Evolutionary conservation across 2,888 invertebrate genomes (phyloP).

Genomic region (Netelia fuscicornis): DNA sequence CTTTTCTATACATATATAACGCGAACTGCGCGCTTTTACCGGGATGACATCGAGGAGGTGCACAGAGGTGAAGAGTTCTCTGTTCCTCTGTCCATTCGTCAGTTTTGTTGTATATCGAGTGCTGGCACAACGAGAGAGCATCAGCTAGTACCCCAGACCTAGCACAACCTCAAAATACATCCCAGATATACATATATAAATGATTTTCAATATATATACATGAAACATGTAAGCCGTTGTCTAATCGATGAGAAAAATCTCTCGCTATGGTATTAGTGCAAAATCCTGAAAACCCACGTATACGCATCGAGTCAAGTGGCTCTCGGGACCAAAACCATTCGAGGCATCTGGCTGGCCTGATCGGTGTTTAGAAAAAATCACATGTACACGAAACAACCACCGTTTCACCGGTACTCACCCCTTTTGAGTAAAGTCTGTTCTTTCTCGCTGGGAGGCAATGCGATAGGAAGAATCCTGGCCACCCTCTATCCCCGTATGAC

Average conservation of each 20-base stretch:
- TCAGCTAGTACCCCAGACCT: slow-evolving; percentile 33
- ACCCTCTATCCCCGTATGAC: neutral
- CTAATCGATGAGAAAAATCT: slow-evolving; percentile 44
- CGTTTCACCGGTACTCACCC: neutral
- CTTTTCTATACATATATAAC: neutral
- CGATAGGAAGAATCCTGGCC: slow-evolving; percentile 11
- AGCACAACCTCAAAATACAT: slow-evolving; percentile 10
- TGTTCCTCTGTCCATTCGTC: slow-evolving; percentile 77
- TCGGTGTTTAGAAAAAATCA: slow-evolving; percentile 83
- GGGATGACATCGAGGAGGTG: slow-evolving; percentile 69
- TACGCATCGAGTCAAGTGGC: slow-evolving; percentile 80
- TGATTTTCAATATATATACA: too few relatives aligned
- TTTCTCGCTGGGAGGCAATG: slow-evolving; percentile 5
- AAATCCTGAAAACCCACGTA: slow-evolving; percentile 74
- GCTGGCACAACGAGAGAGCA: slow-evolving; percentile 71
- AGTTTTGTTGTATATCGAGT: slow-evolving; percentile 81
- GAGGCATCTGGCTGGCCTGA: slow-evolving; percentile 82
- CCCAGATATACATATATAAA: too few relatives aligned
- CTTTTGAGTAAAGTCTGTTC: neutral
- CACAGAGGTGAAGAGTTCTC: slow-evolving; percentile 61
- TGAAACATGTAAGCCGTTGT: slow-evolving; percentile 50
- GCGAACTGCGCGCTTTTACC: slow-evolving; percentile 24
- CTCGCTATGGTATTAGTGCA: slow-evolving; percentile 66
- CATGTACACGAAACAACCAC: slow-evolving; percentile 64
- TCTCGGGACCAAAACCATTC: slow-evolving; percentile 63